A percentile compares a stretch with the other conserved stretches of the same genome.
Conservation (phyloP, 2,888 invertebrate genomes). For the Folsomia candida region DNA sequence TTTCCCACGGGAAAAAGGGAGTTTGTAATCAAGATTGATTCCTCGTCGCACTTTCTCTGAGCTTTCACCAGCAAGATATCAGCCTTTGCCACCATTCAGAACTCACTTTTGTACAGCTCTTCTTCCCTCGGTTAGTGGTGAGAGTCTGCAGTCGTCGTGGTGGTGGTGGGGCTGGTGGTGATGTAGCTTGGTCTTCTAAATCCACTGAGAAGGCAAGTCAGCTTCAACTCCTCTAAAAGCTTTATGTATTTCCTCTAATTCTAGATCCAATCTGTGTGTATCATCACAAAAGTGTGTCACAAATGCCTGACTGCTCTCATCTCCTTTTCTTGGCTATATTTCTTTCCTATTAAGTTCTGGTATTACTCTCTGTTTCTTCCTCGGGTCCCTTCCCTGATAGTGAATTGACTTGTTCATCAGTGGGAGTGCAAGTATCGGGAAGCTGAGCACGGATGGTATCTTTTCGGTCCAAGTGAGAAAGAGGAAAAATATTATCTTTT, state of each 20-base stretch:
- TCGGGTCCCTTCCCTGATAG: not conserved
- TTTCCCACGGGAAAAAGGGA: constrained; percentile 23
- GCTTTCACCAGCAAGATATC: constrained; percentile 7
- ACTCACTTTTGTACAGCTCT: not conserved
- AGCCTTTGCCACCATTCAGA: not conserved
- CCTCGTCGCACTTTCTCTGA: constrained; percentile 19
- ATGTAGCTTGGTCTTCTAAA: not conserved
- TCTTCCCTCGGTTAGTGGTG: not conserved
- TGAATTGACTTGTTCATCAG: not conserved
- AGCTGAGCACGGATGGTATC: not conserved
- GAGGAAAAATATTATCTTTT: too few relatives aligned
- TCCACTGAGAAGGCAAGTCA: constrained; percentile 15
- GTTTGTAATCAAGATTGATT: constrained; percentile 46
- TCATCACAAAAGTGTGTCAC: constrained; percentile 9
- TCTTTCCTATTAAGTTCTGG: too few relatives aligned
- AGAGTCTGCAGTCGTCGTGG: not conserved
- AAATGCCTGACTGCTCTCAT: not conserved
- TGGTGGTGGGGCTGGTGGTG: not conserved
- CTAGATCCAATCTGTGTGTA: constrained; percentile 3
- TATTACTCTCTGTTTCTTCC: not conserved
- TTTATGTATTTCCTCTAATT: constrained; percentile 18
- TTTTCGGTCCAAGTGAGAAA: not conserved
- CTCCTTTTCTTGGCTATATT: too few relatives aligned
- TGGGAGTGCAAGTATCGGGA: not conserved
- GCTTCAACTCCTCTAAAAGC: constrained; percentile 13